phyloP scores from a whole-genome alignment of 2,797 vertebrate species.

The Melanotaenia trifasciata region DNA sequence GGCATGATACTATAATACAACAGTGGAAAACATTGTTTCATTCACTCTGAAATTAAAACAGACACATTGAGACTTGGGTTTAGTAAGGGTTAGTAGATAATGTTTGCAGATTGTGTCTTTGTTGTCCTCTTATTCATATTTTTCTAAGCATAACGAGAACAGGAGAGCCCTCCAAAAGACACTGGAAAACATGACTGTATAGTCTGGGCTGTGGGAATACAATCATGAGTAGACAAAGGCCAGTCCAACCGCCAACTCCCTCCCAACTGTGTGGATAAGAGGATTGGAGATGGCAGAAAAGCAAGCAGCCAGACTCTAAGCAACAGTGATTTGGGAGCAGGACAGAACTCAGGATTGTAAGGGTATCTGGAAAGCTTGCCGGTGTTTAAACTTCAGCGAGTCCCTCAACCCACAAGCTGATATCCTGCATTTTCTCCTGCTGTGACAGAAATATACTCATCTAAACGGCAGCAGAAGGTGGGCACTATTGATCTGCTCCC shows the following conservation, averaged over 20 bases:
- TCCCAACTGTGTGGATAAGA: conserved; percentile 75
- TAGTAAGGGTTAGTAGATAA: conserved; percentile 41
- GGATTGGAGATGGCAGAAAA: conserved; percentile 61
- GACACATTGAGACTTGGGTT: conserved; percentile 11
- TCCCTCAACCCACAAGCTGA: conserved; percentile 71
- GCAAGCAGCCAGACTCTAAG: conserved; percentile 60
- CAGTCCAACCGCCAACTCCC: conserved; percentile 43
- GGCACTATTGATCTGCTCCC: conserved; percentile 78
- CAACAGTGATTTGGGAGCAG: conserved; percentile 64
- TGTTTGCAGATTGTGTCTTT: conserved; percentile 47
- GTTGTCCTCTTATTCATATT: conserved; percentile 36
- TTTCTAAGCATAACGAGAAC: conserved; percentile 37
- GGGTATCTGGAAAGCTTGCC: conserved; percentile 64
- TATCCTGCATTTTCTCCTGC: conserved; percentile 72
- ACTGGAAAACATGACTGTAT: conserved; percentile 73
- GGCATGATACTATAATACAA: conserved; percentile 55
- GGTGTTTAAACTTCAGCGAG: conserved; percentile 69
- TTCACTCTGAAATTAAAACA: conserved; percentile 27
- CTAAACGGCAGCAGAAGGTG: conserved; percentile 68
- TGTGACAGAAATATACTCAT: conserved; percentile 73
- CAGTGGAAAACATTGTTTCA: conserved; percentile 57
- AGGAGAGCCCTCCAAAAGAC: conserved; percentile 55
- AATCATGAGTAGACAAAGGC: conserved; percentile 75
- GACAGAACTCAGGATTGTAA: conserved; percentile 51
- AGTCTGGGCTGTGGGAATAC: conserved; percentile 72